Conservation (phyloP, 2,797 vertebrate genomes). For the Numenius phaeopus region DNA sequence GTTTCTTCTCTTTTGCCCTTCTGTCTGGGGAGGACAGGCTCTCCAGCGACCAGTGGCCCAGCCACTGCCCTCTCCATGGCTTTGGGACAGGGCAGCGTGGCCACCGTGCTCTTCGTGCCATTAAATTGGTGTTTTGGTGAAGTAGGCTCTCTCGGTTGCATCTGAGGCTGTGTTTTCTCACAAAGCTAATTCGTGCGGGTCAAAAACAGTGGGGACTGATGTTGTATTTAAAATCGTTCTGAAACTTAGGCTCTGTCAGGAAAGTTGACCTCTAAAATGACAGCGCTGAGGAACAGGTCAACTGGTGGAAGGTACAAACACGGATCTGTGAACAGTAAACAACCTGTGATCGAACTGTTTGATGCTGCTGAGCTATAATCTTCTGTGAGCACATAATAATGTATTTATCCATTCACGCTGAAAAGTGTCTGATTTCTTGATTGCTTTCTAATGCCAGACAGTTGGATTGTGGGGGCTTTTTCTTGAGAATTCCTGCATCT, state of each 20-base stretch:
- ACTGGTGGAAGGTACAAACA: neutral
- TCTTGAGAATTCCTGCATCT: neutral
- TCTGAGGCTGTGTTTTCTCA: neutral
- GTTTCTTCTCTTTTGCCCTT: neutral
- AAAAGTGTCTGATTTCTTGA: neutral
- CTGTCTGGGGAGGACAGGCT: neutral
- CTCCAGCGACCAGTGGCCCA: fast-evolving
- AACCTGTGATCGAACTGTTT: neutral
- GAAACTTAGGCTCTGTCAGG: neutral
- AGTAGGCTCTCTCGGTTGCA: neutral
- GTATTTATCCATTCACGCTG: neutral
- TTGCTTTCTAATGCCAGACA: neutral
- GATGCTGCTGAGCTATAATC: neutral
- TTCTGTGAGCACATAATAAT: neutral
- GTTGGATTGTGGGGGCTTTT: neutral
- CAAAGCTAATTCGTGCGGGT: neutral
- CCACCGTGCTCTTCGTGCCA: fast-evolving
- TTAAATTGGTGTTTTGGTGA: neutral
- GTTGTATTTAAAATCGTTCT: neutral
- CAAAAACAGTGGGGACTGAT: neutral
- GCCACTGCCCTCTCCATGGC: neutral
- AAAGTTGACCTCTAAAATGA: neutral
- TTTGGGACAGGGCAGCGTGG: neutral
- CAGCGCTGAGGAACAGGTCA: neutral
- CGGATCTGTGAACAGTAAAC: neutral